Conservation (phyloP, 2,797 vertebrate species). For the Coregonus sp. region DNA sequence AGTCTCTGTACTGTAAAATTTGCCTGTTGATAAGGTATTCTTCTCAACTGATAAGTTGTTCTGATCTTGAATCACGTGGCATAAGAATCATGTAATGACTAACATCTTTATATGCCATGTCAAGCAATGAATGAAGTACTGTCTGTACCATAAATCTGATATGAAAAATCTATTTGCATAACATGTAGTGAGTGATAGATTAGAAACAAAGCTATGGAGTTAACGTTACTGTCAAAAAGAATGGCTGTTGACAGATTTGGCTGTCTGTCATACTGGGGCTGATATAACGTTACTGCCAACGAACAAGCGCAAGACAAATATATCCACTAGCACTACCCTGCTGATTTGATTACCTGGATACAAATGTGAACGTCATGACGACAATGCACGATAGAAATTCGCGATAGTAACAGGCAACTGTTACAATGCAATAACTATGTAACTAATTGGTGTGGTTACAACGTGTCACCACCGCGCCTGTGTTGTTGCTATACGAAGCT, state of each 20-base stretch:
- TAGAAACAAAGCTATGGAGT: neutral
- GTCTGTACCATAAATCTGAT: neutral
- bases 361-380: neutral
- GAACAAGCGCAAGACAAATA: neutral
- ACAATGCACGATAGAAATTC: neutral
- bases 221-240: neutral
- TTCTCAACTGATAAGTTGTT: neutral
- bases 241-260: neutral
- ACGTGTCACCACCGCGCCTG: neutral
- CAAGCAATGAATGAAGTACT: neutral
- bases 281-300: neutral
- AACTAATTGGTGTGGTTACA: neutral
- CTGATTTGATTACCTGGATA: neutral
- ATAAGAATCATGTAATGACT: neutral
- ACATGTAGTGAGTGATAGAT: neutral
- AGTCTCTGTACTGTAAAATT: neutral
- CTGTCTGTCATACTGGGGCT: neutral
- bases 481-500: constrained; percentile 47
- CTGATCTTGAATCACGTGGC: neutral
- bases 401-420: neutral
- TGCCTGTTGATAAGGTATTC: neutral
- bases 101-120: neutral
- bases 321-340: neutral
- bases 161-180: neutral
- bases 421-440: neutral